Conservation (phyloP, 2,113 vertebrate genomes). For the Carassius carassius region DNA sequence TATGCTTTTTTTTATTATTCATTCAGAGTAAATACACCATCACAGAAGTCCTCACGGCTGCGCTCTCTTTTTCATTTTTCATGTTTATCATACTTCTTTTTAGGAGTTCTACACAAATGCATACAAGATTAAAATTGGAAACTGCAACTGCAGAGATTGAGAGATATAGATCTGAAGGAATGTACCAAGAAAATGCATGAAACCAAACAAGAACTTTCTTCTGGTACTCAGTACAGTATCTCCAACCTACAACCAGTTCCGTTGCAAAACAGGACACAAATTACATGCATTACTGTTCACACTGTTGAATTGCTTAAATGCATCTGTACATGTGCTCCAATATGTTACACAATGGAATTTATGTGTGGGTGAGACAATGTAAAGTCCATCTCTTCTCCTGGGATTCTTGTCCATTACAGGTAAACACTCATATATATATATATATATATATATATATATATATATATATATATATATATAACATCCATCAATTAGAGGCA, state of each 20-base stretch:
- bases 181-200: neutral
- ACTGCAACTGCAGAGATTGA: neutral
- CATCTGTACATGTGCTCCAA: neutral
- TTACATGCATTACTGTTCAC: neutral
- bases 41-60: too few species aligned
- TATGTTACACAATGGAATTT: neutral
- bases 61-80: too few species aligned
- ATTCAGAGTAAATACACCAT: too few species aligned
- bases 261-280: neutral
- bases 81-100: too few species aligned
- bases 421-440: neutral
- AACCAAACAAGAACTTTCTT: neutral
- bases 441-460: too few species aligned
- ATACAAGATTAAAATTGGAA: too few species aligned
- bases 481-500: neutral
- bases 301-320: neutral
- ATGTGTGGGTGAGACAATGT: neutral
- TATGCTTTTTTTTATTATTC: too few species aligned
- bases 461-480: too few species aligned
- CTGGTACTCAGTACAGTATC: neutral
- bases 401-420: neutral
- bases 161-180: neutral
- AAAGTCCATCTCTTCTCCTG: neutral
- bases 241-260: neutral
- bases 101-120: too few species aligned